Percentiles rank a stretch among this genome's conserved stretches.
phyloP scores from a whole-genome alignment of 2,888 invertebrate species.

The Machimus rusticus region DNA sequence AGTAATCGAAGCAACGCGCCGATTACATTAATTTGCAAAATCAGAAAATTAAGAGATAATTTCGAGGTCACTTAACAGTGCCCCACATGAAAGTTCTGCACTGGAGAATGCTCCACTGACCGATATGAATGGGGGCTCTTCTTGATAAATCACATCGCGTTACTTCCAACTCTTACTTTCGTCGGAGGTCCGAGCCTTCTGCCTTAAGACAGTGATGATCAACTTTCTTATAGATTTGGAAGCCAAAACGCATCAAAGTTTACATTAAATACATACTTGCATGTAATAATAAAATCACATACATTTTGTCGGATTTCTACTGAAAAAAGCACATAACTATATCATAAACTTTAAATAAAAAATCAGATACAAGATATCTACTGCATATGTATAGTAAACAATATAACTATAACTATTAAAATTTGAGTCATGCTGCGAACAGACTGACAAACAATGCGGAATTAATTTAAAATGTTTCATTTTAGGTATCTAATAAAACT shows the following conservation, averaged over 20 bases:
- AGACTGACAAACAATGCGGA: no score
- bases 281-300: background rate
- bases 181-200: background rate
- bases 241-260: background rate
- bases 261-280: background rate
- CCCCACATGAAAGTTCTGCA: background rate
- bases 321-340: no score
- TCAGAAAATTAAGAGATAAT: slow-evolving; percentile 6
- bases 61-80: slow-evolving; percentile 30
- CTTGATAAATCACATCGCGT: background rate
- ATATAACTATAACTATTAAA: no score
- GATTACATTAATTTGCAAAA: background rate
- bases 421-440: no score
- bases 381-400: no score
- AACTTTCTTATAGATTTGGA: background rate
- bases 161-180: background rate
- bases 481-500: no score
- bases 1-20: background rate
- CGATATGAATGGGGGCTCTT: background rate
- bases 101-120: background rate
- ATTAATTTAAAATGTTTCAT: no score
- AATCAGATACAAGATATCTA: no score
- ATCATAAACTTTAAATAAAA: no score
- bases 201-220: background rate
- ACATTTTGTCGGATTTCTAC: no score